phyloP scores from a whole-genome alignment of 2,888 invertebrate species.

The Eledone cirrhosa region DNA sequence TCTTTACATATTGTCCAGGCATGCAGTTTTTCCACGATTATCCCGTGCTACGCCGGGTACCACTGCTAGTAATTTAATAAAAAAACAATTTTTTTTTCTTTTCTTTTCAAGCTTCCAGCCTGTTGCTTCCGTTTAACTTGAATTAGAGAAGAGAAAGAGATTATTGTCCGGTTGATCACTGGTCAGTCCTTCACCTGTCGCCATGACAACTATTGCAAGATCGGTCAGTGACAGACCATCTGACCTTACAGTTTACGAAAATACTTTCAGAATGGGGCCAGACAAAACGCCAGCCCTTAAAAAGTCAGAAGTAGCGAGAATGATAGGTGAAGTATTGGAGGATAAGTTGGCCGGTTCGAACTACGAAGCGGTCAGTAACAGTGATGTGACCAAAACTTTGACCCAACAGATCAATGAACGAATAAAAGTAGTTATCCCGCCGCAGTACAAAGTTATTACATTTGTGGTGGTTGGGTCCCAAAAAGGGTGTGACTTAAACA shows the following conservation, averaged over 20 bases:
- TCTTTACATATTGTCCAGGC: no score
- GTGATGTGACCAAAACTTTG: not conserved
- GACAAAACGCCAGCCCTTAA: not conserved
- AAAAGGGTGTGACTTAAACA: not conserved
- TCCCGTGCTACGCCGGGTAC: no score
- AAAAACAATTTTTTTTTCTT: not conserved
- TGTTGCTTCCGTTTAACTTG: not conserved
- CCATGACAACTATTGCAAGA: not conserved
- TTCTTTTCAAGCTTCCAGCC: not conserved
- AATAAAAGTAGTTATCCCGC: not conserved
- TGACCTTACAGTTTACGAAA: not conserved
- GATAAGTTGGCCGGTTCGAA: not conserved
- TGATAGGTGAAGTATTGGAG: not conserved
- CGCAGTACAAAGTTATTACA: not conserved
- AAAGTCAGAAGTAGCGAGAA: not conserved
- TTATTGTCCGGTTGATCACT: no score
- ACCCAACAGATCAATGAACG: not conserved
- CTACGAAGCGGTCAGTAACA: not conserved
- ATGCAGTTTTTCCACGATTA: no score
- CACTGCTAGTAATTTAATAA: no score
- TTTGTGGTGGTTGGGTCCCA: not conserved
- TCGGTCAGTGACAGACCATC: not conserved
- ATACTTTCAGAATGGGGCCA: conserved; percentile 1
- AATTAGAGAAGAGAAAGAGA: not conserved
- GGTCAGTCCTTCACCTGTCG: not conserved